These are phyloP conservation scores for Iphiclides podalirius DNA, from an alignment of 2,888 invertebrate genomes.

Conservation along the genomic window DNA sequence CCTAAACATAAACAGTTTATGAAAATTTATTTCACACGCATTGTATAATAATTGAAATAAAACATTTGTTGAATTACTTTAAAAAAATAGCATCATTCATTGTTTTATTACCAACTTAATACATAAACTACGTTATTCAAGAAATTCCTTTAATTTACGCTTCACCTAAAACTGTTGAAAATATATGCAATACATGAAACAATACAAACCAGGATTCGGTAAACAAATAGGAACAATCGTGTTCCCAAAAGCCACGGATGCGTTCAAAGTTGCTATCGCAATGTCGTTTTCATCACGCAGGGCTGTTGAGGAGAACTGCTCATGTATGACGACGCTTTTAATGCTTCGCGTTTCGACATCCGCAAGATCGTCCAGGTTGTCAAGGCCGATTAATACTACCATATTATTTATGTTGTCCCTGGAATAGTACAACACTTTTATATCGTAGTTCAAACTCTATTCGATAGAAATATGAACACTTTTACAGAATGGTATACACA, in stretches of 20 bases:
- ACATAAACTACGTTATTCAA: too few species aligned
- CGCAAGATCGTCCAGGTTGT: slow-evolving; percentile 54
- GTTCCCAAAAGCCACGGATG: slow-evolving; percentile 61
- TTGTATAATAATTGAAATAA: too few species aligned
- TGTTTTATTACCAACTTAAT: too few species aligned
- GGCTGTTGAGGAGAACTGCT: slow-evolving; percentile 69
- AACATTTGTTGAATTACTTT: too few species aligned
- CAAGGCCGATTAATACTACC: slow-evolving; percentile 66
- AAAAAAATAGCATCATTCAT: too few species aligned
- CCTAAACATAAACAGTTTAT: slow-evolving; percentile 49
- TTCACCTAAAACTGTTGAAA: too few species aligned
- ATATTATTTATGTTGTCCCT: slow-evolving; percentile 62
- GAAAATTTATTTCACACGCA: too few species aligned
- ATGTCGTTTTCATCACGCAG: slow-evolving; percentile 80
- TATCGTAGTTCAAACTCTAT: background rate
- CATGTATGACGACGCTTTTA: slow-evolving; percentile 62
- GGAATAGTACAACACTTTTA: too few species aligned
- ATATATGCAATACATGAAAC: background rate
- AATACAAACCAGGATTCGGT: slow-evolving; percentile 61
- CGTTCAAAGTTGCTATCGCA: slow-evolving; percentile 70
- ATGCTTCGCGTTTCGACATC: slow-evolving; percentile 60
- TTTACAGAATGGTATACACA: too few species aligned
- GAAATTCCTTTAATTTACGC: too few species aligned
- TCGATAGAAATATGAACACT: background rate
- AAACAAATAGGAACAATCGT: slow-evolving; percentile 76